Evolutionary conservation across 1,140 invertebrate species (phyloP), one percentile per base, ranked within the genome.

Genomic region (Zaprionus camerounensis): DNA sequence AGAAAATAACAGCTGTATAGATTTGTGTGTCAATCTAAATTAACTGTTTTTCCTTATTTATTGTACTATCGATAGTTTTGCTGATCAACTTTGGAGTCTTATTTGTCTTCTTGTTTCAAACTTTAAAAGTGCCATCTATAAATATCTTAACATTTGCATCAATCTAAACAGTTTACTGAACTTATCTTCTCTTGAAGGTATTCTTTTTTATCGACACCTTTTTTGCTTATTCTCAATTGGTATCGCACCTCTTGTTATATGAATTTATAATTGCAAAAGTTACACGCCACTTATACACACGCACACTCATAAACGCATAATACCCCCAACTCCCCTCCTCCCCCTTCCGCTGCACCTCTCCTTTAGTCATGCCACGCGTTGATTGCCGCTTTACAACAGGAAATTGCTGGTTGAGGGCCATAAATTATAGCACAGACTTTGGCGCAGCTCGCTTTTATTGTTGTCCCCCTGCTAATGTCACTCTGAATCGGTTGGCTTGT

Each of bases 341-440:
- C 6, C 26, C 9, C 6, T 57, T 15, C 24, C 12, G 2, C 28
- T 51, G 1, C 28, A 1, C 3, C 1, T 6, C 3, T 7, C 12
- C 9, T n/a, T 17, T 15, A n/a, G 31, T 34, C 31, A 11, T 34
- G 31, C 9, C 12, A 20, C 28, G 34, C 49, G 67, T 58, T 49
- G 59, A 63, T 20, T 46, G 20, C 34, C 61, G 53, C 28, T 49
- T 64, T 57, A 34, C 55, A 58, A 61, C 68, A 64, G 73, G 73
- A 76, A 71, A 76, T 76, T 76, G 68, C 64, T 38, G 73, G 73
- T 71, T 76, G 68, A 67, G 56, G 24, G 64, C 71, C 75, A 77
- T 77, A 77, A 77, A 77, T 77, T 77, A 73, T 77, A 38, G 20
- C 69, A 76, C 70, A 73, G 63, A 76, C 74, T 66, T 66, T 73